These are phyloP conservation scores for Chaitophorus viminalis DNA, from an alignment of 2,888 invertebrate species.

Conservation along the genomic window DNA sequence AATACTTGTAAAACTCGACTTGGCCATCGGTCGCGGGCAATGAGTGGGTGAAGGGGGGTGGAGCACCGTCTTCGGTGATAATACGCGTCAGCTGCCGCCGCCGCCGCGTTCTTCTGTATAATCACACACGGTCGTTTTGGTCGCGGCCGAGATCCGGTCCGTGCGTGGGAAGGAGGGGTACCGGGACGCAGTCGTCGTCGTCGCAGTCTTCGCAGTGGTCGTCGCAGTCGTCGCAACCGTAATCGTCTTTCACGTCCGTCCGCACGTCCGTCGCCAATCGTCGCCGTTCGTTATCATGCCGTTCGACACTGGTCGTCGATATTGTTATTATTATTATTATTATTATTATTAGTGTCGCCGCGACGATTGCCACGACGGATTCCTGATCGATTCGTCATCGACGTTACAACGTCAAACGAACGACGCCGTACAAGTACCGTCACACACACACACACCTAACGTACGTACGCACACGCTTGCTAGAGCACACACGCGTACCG, in stretches of 20 bases:
- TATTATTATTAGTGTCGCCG: too few relatives aligned
- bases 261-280: not conserved
- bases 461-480: not conserved
- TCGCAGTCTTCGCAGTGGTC: too few relatives aligned
- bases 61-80: not conserved
- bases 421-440: not conserved
- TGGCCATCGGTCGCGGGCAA: too few relatives aligned
- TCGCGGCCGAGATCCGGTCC: constrained; percentile 30
- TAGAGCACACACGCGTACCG: not conserved
- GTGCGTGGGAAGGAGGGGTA: constrained; percentile 21
- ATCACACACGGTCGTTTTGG: constrained; percentile 1
- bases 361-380: constrained; percentile 41
- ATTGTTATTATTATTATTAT: not conserved
- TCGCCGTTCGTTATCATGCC: not conserved
- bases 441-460: not conserved
- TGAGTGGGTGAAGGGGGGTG: not conserved
- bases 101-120: not conserved
- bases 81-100: not conserved
- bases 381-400: constrained; percentile 51
- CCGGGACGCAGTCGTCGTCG: too few relatives aligned
- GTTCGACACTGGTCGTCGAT: not conserved
- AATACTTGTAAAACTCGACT: too few relatives aligned
- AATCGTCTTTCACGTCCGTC: not conserved
- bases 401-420: not conserved
- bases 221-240: not conserved